Percentiles rank a stretch among this genome's conserved stretches.
Conservation (phyloP, 2,888 invertebrate species). For the Carabus problematicus region DNA sequence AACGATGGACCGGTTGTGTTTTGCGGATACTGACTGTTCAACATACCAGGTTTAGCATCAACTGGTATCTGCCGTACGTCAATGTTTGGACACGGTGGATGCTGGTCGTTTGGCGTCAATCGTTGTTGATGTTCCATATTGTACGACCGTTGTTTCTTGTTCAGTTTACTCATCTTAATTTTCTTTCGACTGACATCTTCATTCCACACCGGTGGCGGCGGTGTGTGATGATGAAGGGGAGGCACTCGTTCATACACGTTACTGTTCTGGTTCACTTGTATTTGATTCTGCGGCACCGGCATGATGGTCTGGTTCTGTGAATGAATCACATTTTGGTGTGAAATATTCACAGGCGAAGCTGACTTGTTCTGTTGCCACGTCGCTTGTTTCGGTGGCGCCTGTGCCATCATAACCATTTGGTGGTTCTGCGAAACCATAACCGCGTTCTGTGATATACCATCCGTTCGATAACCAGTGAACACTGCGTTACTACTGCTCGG, state of each 20-base stretch:
- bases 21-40: constrained; percentile 54
- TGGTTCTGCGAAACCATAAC: constrained; percentile 61
- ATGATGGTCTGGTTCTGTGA: constrained; percentile 42
- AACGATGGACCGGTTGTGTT: constrained; percentile 73
- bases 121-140: constrained; percentile 57
- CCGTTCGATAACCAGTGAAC: constrained; percentile 50
- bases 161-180: constrained; percentile 60
- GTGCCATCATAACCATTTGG: constrained; percentile 64
- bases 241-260: constrained; percentile 74
- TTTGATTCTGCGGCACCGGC: constrained; percentile 37
- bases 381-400: constrained; percentile 63
- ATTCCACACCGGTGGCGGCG: constrained; percentile 64
- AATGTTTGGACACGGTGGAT: constrained; percentile 66
- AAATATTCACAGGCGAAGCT: constrained; percentile 41
- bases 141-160: constrained; percentile 63
- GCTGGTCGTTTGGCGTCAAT: constrained; percentile 43
- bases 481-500: constrained; percentile 48
- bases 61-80: constrained; percentile 65
- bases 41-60: constrained; percentile 57
- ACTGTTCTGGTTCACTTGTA: constrained; percentile 57
- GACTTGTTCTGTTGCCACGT: constrained; percentile 66
- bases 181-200: constrained; percentile 68
- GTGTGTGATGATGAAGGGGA: constrained; percentile 74
- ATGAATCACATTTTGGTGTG: constrained; percentile 37
- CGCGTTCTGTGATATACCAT: constrained; percentile 47